Percentiles rank a stretch among this genome's conserved stretches.
Conservation (phyloP, 2,797 vertebrate species). For the Diceros bicornis region DNA sequence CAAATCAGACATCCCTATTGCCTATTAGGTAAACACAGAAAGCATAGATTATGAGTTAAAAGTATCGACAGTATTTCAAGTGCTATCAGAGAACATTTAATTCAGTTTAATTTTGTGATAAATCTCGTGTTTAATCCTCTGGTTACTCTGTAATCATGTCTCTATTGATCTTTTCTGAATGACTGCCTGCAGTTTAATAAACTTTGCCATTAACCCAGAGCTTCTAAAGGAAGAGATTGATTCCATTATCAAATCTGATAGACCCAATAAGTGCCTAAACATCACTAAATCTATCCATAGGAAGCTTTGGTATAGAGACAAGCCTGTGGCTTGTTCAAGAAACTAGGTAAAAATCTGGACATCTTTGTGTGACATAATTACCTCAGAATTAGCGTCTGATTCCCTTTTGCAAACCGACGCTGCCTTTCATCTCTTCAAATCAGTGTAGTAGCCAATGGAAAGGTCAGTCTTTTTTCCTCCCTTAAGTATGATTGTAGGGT, state of each 20-base stretch:
- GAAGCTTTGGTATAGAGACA: conserved; percentile 80
- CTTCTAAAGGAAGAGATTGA: conserved; percentile 87
- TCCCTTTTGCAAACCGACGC: conserved; percentile 79
- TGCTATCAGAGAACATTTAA: conserved; percentile 90
- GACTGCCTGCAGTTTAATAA: conserved; percentile 90
- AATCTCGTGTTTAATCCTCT: conserved; percentile 91
- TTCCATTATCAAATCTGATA: conserved; percentile 86
- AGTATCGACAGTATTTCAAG: conserved; percentile 89
- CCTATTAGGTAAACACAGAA: conserved; percentile 88
- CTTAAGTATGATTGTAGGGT: conserved; percentile 73
- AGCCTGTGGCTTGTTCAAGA: conserved; percentile 80
- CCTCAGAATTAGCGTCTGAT: conserved; percentile 79
- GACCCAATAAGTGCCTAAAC: conserved; percentile 85
- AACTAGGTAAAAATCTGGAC: conserved; percentile 49
- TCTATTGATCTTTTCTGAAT: conserved; percentile 91
- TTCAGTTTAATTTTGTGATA: conserved; percentile 92
- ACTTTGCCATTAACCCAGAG: conserved; percentile 88
- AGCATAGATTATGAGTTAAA: conserved; percentile 90
- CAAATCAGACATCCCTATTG: conserved; percentile 77
- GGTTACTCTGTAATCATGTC: conserved; percentile 91
- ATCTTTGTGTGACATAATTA: conserved; percentile 69
- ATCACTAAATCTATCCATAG: conserved; percentile 85
- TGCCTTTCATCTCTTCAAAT: conserved; percentile 82
- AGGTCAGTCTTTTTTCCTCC: conserved; percentile 61
- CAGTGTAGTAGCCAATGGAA: conserved; percentile 63